Evolutionary conservation across 2,888 invertebrate genomes (phyloP).

Genomic region (Matsumyia berberina): DNA sequence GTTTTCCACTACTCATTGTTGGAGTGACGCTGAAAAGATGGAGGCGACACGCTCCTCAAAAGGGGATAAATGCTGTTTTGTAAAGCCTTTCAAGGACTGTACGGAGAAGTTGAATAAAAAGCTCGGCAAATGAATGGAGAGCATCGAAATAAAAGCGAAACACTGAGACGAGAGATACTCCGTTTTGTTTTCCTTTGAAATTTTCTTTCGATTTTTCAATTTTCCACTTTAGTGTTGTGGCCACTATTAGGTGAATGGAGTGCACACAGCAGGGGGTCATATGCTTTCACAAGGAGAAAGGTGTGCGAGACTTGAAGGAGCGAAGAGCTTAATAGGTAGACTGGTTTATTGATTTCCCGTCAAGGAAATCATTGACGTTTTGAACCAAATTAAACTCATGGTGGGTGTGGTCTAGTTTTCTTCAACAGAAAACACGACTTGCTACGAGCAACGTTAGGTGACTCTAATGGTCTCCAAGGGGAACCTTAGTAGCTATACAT

Average conservation of each 20-base stretch:
- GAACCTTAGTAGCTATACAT: too few species aligned
- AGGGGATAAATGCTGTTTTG: constrained; percentile 36
- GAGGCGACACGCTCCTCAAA: background rate
- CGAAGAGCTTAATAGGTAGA: background rate
- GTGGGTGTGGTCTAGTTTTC: background rate
- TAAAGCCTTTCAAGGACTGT: constrained; percentile 18
- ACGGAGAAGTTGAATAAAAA: background rate
- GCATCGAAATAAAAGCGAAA: constrained; percentile 27
- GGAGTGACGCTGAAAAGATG: background rate
- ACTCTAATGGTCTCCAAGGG: too few species aligned
- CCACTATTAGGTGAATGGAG: background rate
- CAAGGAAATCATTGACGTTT: background rate
- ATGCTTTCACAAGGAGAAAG: background rate
- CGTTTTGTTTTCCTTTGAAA: constrained; percentile 17
- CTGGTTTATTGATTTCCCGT: background rate
- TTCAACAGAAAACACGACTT: too few species aligned
- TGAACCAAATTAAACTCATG: background rate
- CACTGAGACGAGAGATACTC: constrained; percentile 32
- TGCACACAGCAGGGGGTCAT: too few species aligned
- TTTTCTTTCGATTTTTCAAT: constrained; percentile 44
- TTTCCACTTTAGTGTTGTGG: constrained; percentile 25
- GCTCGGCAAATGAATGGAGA: constrained; percentile 8
- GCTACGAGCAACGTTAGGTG: too few species aligned
- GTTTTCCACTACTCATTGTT: constrained; percentile 27
- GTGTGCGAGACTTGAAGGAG: background rate